phyloP scores from a whole-genome alignment of 92 coral and sea anemone genomes.

The Zoanthus gigantus region DNA sequence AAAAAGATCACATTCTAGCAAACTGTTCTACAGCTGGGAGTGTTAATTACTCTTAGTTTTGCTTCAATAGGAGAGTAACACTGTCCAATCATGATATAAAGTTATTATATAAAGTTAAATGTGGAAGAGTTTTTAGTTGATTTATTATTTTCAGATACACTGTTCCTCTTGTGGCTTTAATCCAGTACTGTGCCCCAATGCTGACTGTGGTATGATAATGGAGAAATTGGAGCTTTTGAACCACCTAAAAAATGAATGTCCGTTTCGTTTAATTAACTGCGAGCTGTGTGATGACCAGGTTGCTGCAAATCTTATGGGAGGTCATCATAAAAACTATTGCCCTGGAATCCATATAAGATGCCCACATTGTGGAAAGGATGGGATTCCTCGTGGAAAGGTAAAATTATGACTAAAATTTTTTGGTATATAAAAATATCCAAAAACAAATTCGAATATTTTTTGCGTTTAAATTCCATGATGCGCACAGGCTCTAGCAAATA shows the following conservation, averaged over 20 bases:
- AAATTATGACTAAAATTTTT: too few relatives aligned
- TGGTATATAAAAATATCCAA: too few relatives aligned
- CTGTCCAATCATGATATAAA: too few relatives aligned
- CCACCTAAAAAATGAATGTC: slow-evolving; percentile 9
- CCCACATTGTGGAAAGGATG: not conserved
- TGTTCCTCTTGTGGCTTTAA: slow-evolving; percentile 5
- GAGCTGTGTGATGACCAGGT: not conserved
- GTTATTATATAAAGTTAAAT: too few relatives aligned
- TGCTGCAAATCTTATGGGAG: not conserved
- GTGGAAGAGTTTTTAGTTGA: not conserved
- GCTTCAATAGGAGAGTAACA: too few relatives aligned
- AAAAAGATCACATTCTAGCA: too few relatives aligned
- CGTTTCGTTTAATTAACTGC: not conserved
- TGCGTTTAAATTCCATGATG: too few relatives aligned
- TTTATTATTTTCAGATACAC: not conserved
- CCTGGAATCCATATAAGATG: slow-evolving; percentile 14
- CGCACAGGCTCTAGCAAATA: too few relatives aligned
- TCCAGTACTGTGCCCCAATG: not conserved
- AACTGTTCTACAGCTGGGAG: too few relatives aligned
- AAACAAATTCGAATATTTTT: too few relatives aligned
- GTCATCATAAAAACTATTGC: not conserved
- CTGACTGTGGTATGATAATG: slow-evolving; percentile 22
- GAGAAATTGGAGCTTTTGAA: not conserved
- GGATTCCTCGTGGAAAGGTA: slow-evolving; percentile 40
- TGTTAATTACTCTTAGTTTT: too few relatives aligned